These are phyloP conservation scores for Operophtera brumata DNA, from an alignment of 2,888 invertebrate species.

Conservation along the genomic window DNA sequence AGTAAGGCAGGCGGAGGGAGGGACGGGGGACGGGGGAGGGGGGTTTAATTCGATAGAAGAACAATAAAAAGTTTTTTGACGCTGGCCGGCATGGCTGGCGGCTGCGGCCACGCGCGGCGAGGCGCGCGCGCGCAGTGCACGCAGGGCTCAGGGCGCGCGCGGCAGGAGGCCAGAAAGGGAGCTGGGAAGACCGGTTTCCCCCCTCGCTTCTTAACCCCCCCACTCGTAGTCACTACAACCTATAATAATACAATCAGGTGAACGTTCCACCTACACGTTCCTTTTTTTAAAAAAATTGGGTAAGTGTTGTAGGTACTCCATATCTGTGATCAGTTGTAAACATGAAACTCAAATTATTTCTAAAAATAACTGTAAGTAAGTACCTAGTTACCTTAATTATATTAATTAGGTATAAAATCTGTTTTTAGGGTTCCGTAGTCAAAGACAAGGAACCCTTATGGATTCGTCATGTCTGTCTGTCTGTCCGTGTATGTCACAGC, in stretches of 20 bases:
- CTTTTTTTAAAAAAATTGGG: too few species aligned
- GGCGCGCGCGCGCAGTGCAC: background rate
- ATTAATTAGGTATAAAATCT: too few species aligned
- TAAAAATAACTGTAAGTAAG: too few species aligned
- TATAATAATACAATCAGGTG: slow-evolving; percentile 46
- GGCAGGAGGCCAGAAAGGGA: slow-evolving; percentile 24
- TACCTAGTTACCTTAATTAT: too few species aligned
- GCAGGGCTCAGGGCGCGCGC: slow-evolving; percentile 34
- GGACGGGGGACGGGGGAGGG: slow-evolving; percentile 31
- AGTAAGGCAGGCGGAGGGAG: slow-evolving; percentile 13
- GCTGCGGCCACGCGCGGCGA: slow-evolving; percentile 16
- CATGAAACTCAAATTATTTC: too few species aligned
- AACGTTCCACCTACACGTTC: slow-evolving; percentile 26
- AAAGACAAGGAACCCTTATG: too few species aligned
- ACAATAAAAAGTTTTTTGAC: slow-evolving; percentile 64
- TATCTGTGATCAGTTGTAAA: too few species aligned
- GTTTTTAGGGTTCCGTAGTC: too few species aligned
- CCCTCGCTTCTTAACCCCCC: slow-evolving; percentile 20
- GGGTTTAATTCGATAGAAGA: slow-evolving; percentile 50
- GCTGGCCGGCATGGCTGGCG: slow-evolving; percentile 32
- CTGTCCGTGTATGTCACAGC: too few species aligned
- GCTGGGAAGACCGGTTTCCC: slow-evolving; percentile 48
- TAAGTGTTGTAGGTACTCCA: too few species aligned
- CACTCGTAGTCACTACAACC: slow-evolving; percentile 24
- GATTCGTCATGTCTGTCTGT: too few species aligned